Percentiles rank a stretch among this genome's conserved stretches.
Evolutionary conservation across 2,797 vertebrate genomes (phyloP).

Genomic region (Chiroxiphia lanceolata): DNA sequence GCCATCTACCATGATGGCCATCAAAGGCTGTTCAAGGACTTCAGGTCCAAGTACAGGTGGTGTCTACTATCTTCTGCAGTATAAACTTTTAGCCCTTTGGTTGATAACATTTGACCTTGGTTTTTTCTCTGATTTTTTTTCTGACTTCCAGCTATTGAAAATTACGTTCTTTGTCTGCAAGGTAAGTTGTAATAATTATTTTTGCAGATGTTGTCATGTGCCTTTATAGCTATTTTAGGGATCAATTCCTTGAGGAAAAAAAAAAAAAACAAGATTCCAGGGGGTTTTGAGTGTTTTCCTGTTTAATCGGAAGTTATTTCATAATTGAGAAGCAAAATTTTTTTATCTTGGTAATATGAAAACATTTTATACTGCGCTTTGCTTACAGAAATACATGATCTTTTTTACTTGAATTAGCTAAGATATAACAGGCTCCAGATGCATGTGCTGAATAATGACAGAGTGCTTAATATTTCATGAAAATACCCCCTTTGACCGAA

Average conservation of each 20-base stretch:
- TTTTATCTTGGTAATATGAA: not conserved
- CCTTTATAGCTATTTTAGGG: constrained; percentile 2
- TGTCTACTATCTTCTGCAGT: not conserved
- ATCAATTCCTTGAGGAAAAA: not conserved
- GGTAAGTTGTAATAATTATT: not conserved
- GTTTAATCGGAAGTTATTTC: not conserved
- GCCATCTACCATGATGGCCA: not conserved
- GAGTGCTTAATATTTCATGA: not conserved
- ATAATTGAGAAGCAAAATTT: not conserved
- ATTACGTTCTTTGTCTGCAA: not conserved
- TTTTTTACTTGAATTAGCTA: not conserved
- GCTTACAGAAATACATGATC: not conserved
- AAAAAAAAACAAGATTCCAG: not conserved
- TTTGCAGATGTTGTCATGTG: constrained; percentile 7
- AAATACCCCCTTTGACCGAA: not conserved
- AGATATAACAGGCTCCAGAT: not conserved
- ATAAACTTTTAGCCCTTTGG: not conserved
- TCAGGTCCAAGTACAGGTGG: not conserved
- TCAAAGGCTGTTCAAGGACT: not conserved
- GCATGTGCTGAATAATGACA: not conserved
- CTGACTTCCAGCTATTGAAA: constrained; percentile 57
- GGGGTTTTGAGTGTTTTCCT: not conserved
- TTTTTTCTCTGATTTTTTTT: not conserved
- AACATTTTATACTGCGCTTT: not conserved
- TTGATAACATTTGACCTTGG: constrained; percentile 19